Base-by-base conservation (phyloP, 2,888 invertebrate species). In the Tillus elongatus region DNA sequence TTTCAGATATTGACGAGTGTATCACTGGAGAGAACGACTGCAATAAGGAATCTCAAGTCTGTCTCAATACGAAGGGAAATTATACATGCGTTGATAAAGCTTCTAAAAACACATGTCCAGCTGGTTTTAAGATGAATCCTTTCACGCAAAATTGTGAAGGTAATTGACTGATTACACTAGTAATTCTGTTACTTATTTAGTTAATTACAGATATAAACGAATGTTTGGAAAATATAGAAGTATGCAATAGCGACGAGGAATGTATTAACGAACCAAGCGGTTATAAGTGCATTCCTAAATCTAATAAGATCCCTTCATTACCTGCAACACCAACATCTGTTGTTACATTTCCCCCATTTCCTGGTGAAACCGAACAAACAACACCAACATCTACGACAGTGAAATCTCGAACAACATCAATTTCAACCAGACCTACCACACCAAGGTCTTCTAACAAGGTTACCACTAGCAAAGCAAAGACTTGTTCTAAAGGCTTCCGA, bases 1-100 rank as follows among this genome's bases (percentile, higher is more conserved):
- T 53, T 50, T 2, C 49, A 82, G 85, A 86, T 57, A 78, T 84
- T 39, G 79, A 86, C 52, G 85, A 86, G 52, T 86, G 85, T 46
- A 64, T 70, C 0, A 73, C 74, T 45, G 73, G 71, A 1, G 55
- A 69, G 26, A 75, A 82, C 51, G 76, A 76, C 53, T 85, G 84
- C 56, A 73, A 76, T 53, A 70, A 70, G 3, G 68, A 73, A 10
- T 76, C 75, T 1, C 77, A 82, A 58, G 67, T 75, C 52, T 85
- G 84, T 58, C 69, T 80, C 50, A 85, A 85, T 59, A 77, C 75
- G 0, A 74, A 75, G 45, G 83, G 85, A 9, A 71, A 72, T 40
- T 85, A 76, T 61, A 74, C 77, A 46, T 84, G 82, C 52, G 73
- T 77, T 47, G 73, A 78, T 50, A 77, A 75, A 52, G 75, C 74